Base-by-base conservation (phyloP, 2,888 invertebrate genomes). In the Cerceris rybyensis region DNA sequence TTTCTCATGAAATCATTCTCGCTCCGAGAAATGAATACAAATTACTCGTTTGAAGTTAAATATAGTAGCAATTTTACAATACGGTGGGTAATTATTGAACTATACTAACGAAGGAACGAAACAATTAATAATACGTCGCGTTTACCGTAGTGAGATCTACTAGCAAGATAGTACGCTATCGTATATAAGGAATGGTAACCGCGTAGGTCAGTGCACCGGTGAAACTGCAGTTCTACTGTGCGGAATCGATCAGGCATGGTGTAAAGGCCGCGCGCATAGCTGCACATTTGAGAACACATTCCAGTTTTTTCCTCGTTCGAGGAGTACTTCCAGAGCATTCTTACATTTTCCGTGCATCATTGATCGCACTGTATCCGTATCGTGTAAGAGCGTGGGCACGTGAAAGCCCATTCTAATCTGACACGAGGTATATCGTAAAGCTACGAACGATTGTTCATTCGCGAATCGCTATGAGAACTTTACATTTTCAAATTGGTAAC, bases 221-320 rank as follows among this genome's bases (percentile, higher is more conserved):
- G 75, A 75, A 77, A 70, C 75, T 75, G 73, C 64, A 70, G 78
- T 78, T 78, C 67, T 50, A 63, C 70, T 65, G 64, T 64, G 39
- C 65, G 70, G 60, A 81, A 83, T 84, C 84, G 84, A 84, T 80
- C 75, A 68, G 70, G n/a, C 63, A 11, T 43, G 49, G 70, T 41
- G 71, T 43, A 64, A 73, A 75, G 76, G 61, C 73, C 55, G 50
- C 16, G 52, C 46, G 77, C 63, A 75, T 69, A 81, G 79, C 67
- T 75, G 52, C 54, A 71, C 54, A 67, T 75, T 71, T 70, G 64
- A 64, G 55, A 55, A 41, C 54, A 63, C 72, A 70, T 70, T 68
- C 58, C 46, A 58, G 9, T 17, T 43, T 75, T 55, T 68, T 39
- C 14, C 61, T 49, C 52, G 41, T 28, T 57, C 13, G n/a, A 17